A percentile compares a stretch with the other conserved stretches of the same genome.
phyloP scores from a whole-genome alignment of 2,113 vertebrate genomes.

The Glaucomys volans region DNA sequence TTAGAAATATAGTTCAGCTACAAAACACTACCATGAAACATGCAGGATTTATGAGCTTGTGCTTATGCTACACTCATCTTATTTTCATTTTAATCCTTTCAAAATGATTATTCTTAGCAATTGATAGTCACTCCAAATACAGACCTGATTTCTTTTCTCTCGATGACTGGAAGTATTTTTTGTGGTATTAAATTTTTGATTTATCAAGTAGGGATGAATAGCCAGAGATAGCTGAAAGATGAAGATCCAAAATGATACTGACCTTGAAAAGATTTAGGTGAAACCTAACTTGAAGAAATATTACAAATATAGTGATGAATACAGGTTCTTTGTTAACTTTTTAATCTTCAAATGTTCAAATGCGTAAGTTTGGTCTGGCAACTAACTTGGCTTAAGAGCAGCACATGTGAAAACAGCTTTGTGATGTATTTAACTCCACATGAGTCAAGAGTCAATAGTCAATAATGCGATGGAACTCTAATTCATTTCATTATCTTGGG shows the following conservation, averaged over 20 bases:
- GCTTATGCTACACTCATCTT: not conserved
- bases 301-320: not conserved
- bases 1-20: conserved; percentile 25
- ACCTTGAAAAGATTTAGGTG: not conserved
- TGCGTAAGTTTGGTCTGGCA: not conserved
- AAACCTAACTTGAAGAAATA: not conserved
- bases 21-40: not conserved
- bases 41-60: not conserved
- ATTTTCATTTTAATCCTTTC: not conserved
- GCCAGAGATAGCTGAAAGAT: not conserved
- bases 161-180: not conserved
- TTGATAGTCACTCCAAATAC: not conserved
- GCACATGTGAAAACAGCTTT: not conserved
- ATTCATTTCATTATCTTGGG: not conserved
- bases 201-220: not conserved
- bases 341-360: not conserved
- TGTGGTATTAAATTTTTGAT: not conserved
- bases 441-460: not conserved
- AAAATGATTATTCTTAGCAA: conserved; percentile 23
- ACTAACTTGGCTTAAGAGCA: not conserved
- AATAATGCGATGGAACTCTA: not conserved
- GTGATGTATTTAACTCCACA: not conserved
- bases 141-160: not conserved
- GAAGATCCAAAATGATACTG: conserved; percentile 18
- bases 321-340: not conserved